Evolutionary conservation across 2,888 invertebrate species (phyloP), one percentile per base, ranked within the genome.

Genomic region (Smittia aterrima): DNA sequence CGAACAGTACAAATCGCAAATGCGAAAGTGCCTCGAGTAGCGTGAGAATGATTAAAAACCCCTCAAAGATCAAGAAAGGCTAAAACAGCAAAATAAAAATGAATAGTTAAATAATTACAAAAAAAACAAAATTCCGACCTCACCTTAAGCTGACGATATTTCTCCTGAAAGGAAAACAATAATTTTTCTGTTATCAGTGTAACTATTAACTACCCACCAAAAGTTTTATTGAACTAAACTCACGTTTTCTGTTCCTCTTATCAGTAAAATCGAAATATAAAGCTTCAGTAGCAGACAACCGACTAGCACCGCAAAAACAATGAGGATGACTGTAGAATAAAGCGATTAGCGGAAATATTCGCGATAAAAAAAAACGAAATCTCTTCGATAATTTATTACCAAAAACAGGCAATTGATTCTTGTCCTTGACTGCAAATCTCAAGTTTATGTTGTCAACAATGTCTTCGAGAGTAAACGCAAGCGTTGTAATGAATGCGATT

Each of bases 221-320:
- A 38, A 32, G 32, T 47, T 47, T 2, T 2, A 47, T 47, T 47
- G 16, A 6, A 11, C n/a, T 47, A 18, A 20, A 20, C 64, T 64
- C 16, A 64, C 64, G 64, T 64, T 6, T 64, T 25, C 27, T 1
- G 25, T 64, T 64, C 64, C 64, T 27, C 27, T 24, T n/a, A 64
- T 9, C 27, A 64, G 20, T 4, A 27, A n/a, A 27, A 64, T 20
- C 11, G 64, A 64, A 13, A 25, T 25, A 13, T 27, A 27, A 7
- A 27, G 27, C 3, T n/a, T 27, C 22, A 64, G 9, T n/a, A 64
- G n/a, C n/a, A 64, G 3, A 27, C n/a, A 25, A n/a, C 27, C 27
- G 25, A 25, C 7, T 2, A 64, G 9, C 1, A 64, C n/a, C 1
- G 27, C 64, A 16, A 64, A 13, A 2, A 27, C 64, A 9, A 64